Conservation (phyloP, 2,797 vertebrate species). For the Odontamblyopus lacepedii region DNA sequence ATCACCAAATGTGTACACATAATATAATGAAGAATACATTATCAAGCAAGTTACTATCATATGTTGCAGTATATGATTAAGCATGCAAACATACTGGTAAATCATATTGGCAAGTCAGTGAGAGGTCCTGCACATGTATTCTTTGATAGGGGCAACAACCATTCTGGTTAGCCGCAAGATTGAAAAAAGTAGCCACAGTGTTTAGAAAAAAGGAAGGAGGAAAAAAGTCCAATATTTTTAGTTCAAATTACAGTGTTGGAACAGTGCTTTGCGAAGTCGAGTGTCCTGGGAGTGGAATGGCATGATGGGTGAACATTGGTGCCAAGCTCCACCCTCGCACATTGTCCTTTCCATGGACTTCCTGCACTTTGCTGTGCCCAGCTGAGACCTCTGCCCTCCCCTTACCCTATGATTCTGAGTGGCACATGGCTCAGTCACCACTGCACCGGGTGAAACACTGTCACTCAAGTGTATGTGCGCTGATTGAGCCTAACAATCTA, state of each 20-base stretch:
- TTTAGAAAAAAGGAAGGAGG: constrained; percentile 81
- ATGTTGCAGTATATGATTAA: constrained; percentile 34
- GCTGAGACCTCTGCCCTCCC: constrained; percentile 63
- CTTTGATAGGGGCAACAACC: constrained; percentile 80
- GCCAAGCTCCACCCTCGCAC: constrained; percentile 82
- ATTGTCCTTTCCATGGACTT: constrained; percentile 78
- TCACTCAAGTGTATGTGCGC: constrained; percentile 37
- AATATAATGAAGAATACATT: not conserved
- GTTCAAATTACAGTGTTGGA: constrained; percentile 87
- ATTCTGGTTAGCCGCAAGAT: constrained; percentile 80
- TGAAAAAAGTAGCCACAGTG: constrained; percentile 76
- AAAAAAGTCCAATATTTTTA: constrained; percentile 88
- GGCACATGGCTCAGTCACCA: constrained; percentile 19
- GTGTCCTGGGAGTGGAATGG: constrained; percentile 83
- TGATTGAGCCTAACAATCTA: constrained; percentile 61
- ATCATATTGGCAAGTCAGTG: constrained; percentile 66
- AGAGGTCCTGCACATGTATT: constrained; percentile 76
- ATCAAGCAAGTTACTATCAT: not conserved
- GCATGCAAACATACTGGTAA: constrained; percentile 30
- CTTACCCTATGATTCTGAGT: constrained; percentile 42
- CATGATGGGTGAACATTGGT: constrained; percentile 75
- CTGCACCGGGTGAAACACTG: constrained; percentile 52
- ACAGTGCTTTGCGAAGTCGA: constrained; percentile 81
- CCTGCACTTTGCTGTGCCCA: constrained; percentile 63
- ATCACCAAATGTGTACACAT: not conserved